Evolutionary conservation across 2,113 vertebrate genomes (phyloP), one percentile per base, ranked within the genome.

Genomic region (Cochlearius cochlearius): DNA sequence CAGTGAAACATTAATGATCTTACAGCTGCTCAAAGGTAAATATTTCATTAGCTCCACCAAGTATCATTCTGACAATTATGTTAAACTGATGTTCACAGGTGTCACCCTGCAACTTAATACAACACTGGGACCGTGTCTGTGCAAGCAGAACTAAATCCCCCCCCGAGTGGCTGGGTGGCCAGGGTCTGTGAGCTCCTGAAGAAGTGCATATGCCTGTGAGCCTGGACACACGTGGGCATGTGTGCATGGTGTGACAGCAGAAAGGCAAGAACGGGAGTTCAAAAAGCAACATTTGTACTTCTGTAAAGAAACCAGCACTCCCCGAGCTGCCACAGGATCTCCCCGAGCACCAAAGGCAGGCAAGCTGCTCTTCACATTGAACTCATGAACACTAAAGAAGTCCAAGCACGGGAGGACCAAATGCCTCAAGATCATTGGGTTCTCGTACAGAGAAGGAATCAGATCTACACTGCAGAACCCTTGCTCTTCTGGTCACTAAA

Each of bases 21-120:
- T 92, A 77, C 80, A 96, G 93, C 93, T 94, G 93, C 94, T 96
- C 74, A 80, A 72, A 93, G 60, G 94, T 90, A 90, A 96, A 78
- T 91, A 94, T 96, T 94, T 94, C 74, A 96, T 88, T 86, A 91
- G 76, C 76, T 91, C 39, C 87, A 73, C 23, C 77, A 47, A 45
- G 63, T 23, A 66, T 21, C 67, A 10, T 38, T 56, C 25, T 84
- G 92, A 75, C 67, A 88, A 34, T 86, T 38, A n/a, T 53, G 82
- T 87, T 39, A 20, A 50, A 41, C 62, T 6, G 22, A 52, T 75
- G 89, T 47, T 91, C 83, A 58, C 58, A 81, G 78, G 87, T 90
- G 59, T 60, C 73, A 66, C 45, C n/a, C 55, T 58, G 62, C 63
- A 58, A 36, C 67, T 29, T 30, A 73, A 13, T 19, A 7, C 80